A percentile compares a stretch with the other conserved stretches of the same genome.
Conservation (phyloP, 2,888 invertebrate species). For the Conomelus anceps region DNA sequence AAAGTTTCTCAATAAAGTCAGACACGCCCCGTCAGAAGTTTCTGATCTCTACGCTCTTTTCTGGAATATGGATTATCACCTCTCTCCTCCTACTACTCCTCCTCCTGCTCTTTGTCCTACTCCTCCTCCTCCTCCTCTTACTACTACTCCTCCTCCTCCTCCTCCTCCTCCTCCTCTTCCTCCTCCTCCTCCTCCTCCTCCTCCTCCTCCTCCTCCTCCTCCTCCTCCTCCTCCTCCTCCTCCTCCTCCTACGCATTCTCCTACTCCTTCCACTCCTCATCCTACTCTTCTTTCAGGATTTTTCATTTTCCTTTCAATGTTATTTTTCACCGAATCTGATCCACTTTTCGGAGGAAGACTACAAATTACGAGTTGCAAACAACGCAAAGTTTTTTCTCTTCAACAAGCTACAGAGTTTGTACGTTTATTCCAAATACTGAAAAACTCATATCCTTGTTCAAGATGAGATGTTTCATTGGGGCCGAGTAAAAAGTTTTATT, state of each 20-base stretch:
- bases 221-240: no score
- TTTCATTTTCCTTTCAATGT: not conserved
- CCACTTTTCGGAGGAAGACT: not conserved
- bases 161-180: no score
- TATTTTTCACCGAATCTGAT: not conserved
- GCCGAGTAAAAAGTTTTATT: no score
- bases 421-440: not conserved
- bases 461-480: not conserved
- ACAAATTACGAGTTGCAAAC: not conserved
- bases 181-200: no score
- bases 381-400: not conserved
- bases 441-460: not conserved
- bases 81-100: no score
- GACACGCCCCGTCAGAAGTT: not conserved
- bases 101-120: no score
- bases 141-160: no score
- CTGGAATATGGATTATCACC: not conserved
- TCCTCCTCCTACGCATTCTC: no score
- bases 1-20: not conserved
- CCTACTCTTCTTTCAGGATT: not conserved
- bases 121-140: no score
- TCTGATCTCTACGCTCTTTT: not conserved
- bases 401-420: not conserved
- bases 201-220: no score
- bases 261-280: no score